Evolutionary conservation across 2,797 vertebrate genomes (phyloP), one percentile per base, ranked within the genome.

Genomic region (Enteromius paludinosus): DNA sequence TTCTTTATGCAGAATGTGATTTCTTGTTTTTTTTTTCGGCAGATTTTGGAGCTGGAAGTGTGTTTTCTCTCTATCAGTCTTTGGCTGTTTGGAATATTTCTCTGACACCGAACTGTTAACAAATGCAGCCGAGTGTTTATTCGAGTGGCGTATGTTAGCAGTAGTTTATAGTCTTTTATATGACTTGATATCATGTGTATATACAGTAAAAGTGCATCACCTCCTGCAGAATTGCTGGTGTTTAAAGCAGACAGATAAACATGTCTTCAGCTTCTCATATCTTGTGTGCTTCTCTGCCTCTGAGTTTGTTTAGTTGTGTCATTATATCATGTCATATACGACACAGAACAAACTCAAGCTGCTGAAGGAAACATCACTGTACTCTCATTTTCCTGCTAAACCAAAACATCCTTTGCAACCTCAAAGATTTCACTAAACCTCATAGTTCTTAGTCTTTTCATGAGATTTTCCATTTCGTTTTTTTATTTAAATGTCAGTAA

Each of bases 51-150:
- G n/a, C n/a, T 38, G 33, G 41, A 20, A 28, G 3, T 35, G 62
- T 38, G 49, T 20, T 69, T 68, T 79, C 30, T 72, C 52, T 43
- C 71, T 52, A 75, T 77, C 68, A 66, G 45, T 82, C 64, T 92
- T 89, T 28, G 35, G 86, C 82, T 91, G 86, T 91, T 92, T 92
- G 86, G 90, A 92, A 91, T 87, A 90, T 88, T 90, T 87, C 84
- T 87, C 87, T 88, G 86, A 92, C 91, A 91, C 89, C 75, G 89
- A 89, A 90, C 83, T 78, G 85, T 80, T 78, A 90, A 91, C 87
- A 91, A 93, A 93, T 90, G 88, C 87, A 81, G 87, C 89, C 89
- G 89, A 85, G 85, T 92, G 91, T 93, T 93, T 93, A 90, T 90
- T 81, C 87, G 89, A 90, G 89, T 86, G 49, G 61, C 59, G 78